Conservation (phyloP, 2,888 invertebrate genomes). For the Drosophila subquinaria region DNA sequence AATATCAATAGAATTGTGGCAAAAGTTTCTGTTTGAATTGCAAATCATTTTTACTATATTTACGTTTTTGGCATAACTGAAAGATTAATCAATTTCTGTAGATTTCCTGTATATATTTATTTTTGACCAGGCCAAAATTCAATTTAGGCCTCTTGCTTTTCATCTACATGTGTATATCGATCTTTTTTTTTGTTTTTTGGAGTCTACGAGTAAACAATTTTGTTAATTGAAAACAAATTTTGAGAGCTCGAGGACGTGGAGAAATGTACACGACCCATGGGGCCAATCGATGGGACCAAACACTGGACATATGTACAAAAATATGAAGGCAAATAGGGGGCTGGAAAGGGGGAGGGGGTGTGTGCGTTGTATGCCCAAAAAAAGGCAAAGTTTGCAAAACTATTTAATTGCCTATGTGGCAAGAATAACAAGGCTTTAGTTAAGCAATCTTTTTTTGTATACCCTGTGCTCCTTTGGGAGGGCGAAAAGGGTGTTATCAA, state of each 20-base stretch:
- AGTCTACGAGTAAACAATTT: constrained; percentile 58
- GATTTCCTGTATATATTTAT: constrained; percentile 28
- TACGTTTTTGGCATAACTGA: neutral
- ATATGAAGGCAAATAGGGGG: neutral
- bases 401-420: constrained; percentile 42
- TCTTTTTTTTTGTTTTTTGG: constrained; percentile 17
- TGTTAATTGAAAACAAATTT: constrained; percentile 80
- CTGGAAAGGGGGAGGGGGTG: neutral
- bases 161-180: constrained; percentile 26
- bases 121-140: constrained; percentile 30
- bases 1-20: constrained; percentile 6
- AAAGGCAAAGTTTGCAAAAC: constrained; percentile 28
- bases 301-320: constrained; percentile 3
- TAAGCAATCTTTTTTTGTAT: constrained; percentile 12
- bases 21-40: constrained; percentile 3
- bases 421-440: constrained; percentile 3
- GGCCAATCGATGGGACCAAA: constrained; percentile 39
- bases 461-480: neutral
- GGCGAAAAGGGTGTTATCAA: neutral
- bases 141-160: constrained; percentile 16
- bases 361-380: constrained; percentile 11
- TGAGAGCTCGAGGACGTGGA: constrained; percentile 21
- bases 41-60: neutral
- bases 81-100: constrained; percentile 11
- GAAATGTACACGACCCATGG: constrained; percentile 33